phyloP scores from a whole-genome alignment of 2,113 vertebrate species.

The Oncorhynchus clarkii region DNA sequence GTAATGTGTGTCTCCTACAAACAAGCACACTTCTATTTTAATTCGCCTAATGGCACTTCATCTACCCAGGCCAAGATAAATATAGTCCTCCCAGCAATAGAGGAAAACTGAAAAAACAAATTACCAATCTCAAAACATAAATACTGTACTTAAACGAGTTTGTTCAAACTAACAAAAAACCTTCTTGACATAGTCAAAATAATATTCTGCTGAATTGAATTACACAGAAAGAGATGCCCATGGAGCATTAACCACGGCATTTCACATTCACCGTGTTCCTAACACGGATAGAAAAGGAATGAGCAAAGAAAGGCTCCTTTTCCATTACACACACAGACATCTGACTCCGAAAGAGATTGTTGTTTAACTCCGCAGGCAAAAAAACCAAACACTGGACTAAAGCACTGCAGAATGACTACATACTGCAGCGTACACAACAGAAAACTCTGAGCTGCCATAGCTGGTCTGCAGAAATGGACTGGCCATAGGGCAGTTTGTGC shows the following conservation, averaged over 20 bases:
- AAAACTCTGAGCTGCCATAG: constrained; percentile 36
- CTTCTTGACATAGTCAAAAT: background rate
- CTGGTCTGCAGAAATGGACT: background rate
- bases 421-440: constrained; percentile 16
- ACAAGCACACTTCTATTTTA: too few relatives aligned
- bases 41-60: constrained; percentile 20
- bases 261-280: constrained; percentile 17
- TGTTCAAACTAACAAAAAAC: constrained; percentile 2
- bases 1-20: background rate
- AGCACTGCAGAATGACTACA: constrained; percentile 64
- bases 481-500: too few relatives aligned
- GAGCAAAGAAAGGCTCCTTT: constrained; percentile 55
- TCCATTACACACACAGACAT: constrained; percentile 67
- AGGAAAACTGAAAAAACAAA: background rate
- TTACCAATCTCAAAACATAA: background rate
- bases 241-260: constrained; percentile 20
- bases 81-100: background rate
- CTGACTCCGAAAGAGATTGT: constrained; percentile 67
- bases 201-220: background rate
- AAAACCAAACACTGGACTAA: constrained; percentile 51
- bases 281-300: constrained; percentile 64
- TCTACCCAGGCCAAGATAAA: constrained; percentile 19
- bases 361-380: constrained; percentile 49
- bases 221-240: background rate
- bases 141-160: background rate